Evolutionary conservation across 2,888 invertebrate genomes (phyloP).

Genomic region (Ichneumoninae sp.): DNA sequence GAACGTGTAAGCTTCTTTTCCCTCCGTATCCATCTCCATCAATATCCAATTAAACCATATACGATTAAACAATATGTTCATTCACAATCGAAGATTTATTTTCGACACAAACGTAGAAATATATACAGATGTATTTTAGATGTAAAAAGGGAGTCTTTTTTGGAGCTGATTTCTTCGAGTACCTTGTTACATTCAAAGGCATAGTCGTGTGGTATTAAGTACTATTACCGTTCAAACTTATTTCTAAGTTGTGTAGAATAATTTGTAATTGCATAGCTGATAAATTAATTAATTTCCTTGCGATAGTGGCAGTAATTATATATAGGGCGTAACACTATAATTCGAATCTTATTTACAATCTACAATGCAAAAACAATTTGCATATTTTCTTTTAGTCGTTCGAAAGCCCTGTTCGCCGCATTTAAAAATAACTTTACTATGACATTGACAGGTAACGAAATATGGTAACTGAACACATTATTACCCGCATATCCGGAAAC

Average conservation of each 20-base stretch:
- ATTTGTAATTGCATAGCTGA: conserved; percentile 8
- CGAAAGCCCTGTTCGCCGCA: background rate
- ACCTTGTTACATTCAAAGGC: conserved; percentile 17
- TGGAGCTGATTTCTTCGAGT: conserved; percentile 15
- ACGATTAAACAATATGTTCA: background rate
- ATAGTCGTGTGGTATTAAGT: background rate
- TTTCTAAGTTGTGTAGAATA: conserved; percentile 4
- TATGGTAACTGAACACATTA: conserved; percentile 58
- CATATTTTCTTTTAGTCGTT: background rate
- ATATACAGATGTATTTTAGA: conserved; percentile 25
- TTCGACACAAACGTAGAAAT: conserved; percentile 35
- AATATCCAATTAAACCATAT: no score
- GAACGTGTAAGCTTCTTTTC: no score
- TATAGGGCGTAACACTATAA: conserved; percentile 14
- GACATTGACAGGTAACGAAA: conserved; percentile 38
- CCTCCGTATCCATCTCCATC: no score
- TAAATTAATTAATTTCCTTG: background rate
- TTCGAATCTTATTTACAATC: conserved; percentile 35
- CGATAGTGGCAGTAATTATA: conserved; percentile 1
- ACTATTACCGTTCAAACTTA: background rate
- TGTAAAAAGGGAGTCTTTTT: conserved; percentile 38
- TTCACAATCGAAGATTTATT: conserved; percentile 43
- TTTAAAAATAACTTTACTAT: conserved; percentile 22
- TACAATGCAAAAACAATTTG: background rate
- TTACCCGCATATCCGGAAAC: conserved; percentile 43